Conservation (phyloP, 2,797 vertebrate genomes). For the Pantherophis vulpinus region DNA sequence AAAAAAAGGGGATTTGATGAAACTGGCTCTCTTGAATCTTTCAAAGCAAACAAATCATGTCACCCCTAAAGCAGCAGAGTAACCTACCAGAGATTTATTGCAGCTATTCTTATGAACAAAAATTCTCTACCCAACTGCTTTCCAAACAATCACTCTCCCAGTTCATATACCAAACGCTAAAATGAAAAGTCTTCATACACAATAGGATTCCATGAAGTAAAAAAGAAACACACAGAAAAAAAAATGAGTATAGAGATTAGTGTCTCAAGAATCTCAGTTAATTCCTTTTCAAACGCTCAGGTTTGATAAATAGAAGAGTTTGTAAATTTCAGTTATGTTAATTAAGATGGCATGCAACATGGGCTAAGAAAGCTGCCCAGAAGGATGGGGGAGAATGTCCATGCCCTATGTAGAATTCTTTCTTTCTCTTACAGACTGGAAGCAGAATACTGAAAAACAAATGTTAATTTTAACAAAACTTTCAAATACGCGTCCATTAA, state of each 20-base stretch:
- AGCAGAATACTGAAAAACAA: background rate
- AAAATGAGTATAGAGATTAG: background rate
- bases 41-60: constrained; percentile 10
- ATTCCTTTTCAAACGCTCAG: background rate
- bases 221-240: background rate
- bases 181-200: background rate
- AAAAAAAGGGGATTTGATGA: background rate
- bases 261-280: background rate
- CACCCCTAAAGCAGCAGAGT: background rate
- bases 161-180: background rate
- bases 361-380: background rate
- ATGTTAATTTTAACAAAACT: background rate
- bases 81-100: background rate
- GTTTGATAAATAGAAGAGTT: background rate
- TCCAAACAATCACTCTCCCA: background rate
- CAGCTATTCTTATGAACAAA: background rate
- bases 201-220: background rate
- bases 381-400: background rate
- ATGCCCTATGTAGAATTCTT: background rate
- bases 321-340: background rate
- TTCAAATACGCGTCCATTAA: background rate
- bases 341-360: background rate
- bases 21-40: background rate
- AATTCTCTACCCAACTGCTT: background rate
- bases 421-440: background rate